Conservation (phyloP, 2,888 invertebrate species). For the Barypeithes pellucidus region DNA sequence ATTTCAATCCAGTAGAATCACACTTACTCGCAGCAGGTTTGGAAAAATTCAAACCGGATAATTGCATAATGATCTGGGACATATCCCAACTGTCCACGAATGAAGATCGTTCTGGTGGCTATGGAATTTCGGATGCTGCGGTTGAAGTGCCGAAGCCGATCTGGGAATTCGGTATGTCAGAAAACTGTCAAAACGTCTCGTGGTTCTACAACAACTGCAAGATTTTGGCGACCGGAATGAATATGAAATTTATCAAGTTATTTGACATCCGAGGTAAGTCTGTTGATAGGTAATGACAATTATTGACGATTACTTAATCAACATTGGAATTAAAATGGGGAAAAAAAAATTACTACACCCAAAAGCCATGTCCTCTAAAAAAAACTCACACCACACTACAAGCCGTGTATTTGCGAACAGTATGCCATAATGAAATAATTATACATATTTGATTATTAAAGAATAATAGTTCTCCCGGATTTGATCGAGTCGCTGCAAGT, state of each 20-base stretch:
- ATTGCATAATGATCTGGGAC: conserved; percentile 93
- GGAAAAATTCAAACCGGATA: conserved; percentile 92
- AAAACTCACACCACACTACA: too few species aligned
- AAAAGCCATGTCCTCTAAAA: too few species aligned
- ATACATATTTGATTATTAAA: too few species aligned
- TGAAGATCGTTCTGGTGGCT: conserved; percentile 55
- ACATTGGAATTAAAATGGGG: too few species aligned
- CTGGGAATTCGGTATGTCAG: conserved; percentile 87
- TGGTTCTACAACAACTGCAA: conserved; percentile 87
- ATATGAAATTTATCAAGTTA: conserved; percentile 89
- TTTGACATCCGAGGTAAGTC: conserved; percentile 88
- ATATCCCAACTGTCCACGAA: conserved; percentile 72
- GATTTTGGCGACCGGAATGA: conserved; percentile 90
- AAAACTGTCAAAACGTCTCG: conserved; percentile 87
- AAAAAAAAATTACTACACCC: too few species aligned
- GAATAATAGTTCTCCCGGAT: too few species aligned
- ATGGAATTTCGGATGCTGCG: conserved; percentile 65
- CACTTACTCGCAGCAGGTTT: conserved; percentile 90
- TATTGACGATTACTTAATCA: too few species aligned
- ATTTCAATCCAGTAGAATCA: conserved; percentile 89
- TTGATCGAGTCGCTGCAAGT: too few species aligned
- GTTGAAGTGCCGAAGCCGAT: conserved; percentile 76
- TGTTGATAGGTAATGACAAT: too few species aligned
- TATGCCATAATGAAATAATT: too few species aligned
- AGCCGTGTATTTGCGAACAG: too few species aligned